Conservation (phyloP, 2,888 invertebrate genomes). For the Brachynemurus nebulosus region DNA sequence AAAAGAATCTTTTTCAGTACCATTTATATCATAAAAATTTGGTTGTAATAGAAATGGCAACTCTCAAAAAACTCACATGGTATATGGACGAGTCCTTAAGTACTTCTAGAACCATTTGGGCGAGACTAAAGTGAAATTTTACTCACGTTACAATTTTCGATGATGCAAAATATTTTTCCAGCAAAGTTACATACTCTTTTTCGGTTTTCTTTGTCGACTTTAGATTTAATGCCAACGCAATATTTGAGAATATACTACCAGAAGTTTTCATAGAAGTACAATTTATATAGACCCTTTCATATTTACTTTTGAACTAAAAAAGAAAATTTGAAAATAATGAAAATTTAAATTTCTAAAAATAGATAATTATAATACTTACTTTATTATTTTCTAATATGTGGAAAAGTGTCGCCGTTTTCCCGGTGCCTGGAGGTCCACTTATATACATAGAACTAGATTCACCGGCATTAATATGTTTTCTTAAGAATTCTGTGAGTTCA, state of each 20-base stretch:
- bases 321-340: conserved; percentile 11
- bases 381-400: conserved; percentile 53
- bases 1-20: too few species aligned
- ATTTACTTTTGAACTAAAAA: conserved; percentile 37
- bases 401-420: conserved; percentile 81
- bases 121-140: too few species aligned
- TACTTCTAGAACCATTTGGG: too few species aligned
- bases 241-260: conserved; percentile 60
- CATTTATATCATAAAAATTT: too few species aligned
- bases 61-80: too few species aligned
- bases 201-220: conserved; percentile 42
- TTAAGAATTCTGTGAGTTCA: conserved; percentile 53
- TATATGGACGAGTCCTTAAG: too few species aligned
- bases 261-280: conserved; percentile 84
- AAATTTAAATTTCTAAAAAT: conserved; percentile 8
- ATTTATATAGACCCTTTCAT: conserved; percentile 61
- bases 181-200: conserved; percentile 47
- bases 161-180: conserved; percentile 53
- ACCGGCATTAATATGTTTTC: conserved; percentile 44
- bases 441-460: conserved; percentile 78
- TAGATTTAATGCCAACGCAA: conserved; percentile 56
- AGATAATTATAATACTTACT: conserved; percentile 29
- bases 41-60: too few species aligned
- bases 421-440: conserved; percentile 95
- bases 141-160: conserved; percentile 61